Evolutionary conservation across 2,113 vertebrate genomes (phyloP), one percentile per base, ranked within the genome.

Genomic region (Recurvirostra avosetta): DNA sequence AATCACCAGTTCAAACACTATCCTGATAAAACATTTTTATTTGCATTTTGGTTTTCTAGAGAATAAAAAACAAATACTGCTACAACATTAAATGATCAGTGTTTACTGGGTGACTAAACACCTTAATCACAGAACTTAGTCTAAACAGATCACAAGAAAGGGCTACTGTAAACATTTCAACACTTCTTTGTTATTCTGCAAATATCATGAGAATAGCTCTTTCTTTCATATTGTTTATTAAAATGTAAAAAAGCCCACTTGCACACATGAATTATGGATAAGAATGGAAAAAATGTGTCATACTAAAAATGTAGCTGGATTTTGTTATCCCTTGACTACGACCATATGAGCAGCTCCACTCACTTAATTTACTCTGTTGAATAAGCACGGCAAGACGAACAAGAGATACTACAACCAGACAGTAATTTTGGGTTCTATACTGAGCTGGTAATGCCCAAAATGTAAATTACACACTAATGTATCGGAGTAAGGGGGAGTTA

Each of bases 181-280:
- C 13, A 75, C 27, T 81, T 81, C 86, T 80, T 96, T 89, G 73
- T 96, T 96, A 36, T 34, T 91, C 58, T 89, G 70, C 6, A 94
- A 85, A 75, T 91, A 79, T 58, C 86, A 96, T 53, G 30, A 92
- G 79, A 97, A 92, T 56, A 95, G 58, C 12, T 89, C 80, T 92
- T 95, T 94, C 89, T 90, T 93, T 95, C 80, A 89, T 58, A 52
- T 17, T 76, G 62, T 81, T 95, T 76, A 95, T 92, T 87, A 95
- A 94, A 96, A 95, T 90, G 92, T 87, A 84, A 88, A 90, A 96
- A 94, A 88, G 50, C 76, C 92, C 91, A 96, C 96, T 91, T 66
- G 61, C 49, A 91, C 40, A 89, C 81, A 92, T 94, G 88, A 94
- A 94, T 97, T 95, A 95, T 94, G 91, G 86, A 94, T 91, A 94